These are phyloP conservation scores for Spodoptera litura DNA, from an alignment of 1,140 invertebrate species.

Conservation along the genomic window DNA sequence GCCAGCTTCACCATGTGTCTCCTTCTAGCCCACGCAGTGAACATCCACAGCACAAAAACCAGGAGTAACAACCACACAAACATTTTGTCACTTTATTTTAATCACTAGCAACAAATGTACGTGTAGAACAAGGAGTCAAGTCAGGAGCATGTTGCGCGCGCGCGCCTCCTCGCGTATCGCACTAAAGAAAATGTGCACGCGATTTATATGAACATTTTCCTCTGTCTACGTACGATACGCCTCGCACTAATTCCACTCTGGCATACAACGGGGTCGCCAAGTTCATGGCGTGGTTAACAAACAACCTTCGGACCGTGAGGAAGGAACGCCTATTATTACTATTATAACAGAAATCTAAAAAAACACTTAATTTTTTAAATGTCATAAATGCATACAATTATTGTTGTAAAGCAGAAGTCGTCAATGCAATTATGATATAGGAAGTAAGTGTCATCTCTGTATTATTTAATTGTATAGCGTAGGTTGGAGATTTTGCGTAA, in stretches of 20 bases:
- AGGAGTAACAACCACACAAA: conserved; percentile 59
- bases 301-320: conserved; percentile 53
- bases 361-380: background rate
- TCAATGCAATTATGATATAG: too few species aligned
- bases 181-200: conserved; percentile 42
- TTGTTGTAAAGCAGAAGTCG: too few species aligned
- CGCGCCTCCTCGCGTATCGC: conserved; percentile 41
- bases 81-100: conserved; percentile 55
- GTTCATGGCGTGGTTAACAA: conserved; percentile 58
- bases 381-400: conserved; percentile 1
- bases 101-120: background rate
- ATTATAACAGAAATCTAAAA: conserved; percentile 10
- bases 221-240: conserved; percentile 41
- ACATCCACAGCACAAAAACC: conserved; percentile 58
- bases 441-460: too few species aligned
- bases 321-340: conserved; percentile 44
- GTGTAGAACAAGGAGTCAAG: background rate
- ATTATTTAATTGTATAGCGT: too few species aligned
- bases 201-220: conserved; percentile 66
- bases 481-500: too few species aligned
- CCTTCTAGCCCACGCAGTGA: conserved; percentile 65
- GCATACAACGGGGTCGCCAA: conserved; percentile 51
- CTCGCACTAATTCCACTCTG: conserved; percentile 53
- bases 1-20: conserved; percentile 70
- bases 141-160: background rate